Conservation (phyloP, 2,888 invertebrate genomes). For the Hypercompe scribonia region DNA sequence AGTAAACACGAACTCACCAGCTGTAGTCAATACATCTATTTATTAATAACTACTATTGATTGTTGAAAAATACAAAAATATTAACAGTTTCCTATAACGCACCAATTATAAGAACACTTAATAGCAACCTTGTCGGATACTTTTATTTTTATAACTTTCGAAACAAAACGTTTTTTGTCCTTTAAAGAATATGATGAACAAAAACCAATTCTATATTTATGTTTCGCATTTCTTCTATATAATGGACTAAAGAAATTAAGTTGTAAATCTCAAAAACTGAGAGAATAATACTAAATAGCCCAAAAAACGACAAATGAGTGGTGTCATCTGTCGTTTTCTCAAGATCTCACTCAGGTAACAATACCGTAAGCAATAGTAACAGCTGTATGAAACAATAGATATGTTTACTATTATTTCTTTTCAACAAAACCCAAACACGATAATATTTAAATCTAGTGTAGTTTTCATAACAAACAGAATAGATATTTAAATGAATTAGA, state of each 20-base stretch:
- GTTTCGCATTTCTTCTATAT: neutral
- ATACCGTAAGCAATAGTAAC: slow-evolving; percentile 13
- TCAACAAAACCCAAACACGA: slow-evolving; percentile 13
- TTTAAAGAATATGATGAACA: too few relatives aligned
- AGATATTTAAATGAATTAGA: slow-evolving; percentile 11
- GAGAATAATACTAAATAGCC: neutral
- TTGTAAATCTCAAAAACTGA: neutral
- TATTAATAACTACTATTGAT: neutral
- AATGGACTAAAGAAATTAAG: neutral
- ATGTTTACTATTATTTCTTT: slow-evolving; percentile 22
- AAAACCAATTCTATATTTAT: neutral
- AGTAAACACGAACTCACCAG: neutral
- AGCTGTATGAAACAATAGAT: slow-evolving; percentile 35
- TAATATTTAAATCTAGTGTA: neutral
- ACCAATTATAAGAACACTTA: too few relatives aligned
- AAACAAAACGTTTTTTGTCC: too few relatives aligned
- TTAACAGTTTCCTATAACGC: too few relatives aligned
- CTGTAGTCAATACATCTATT: neutral
- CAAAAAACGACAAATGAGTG: slow-evolving; percentile 1
- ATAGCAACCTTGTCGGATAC: too few relatives aligned
- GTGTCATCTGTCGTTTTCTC: too few relatives aligned
- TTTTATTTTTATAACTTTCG: too few relatives aligned
- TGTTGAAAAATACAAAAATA: too few relatives aligned
- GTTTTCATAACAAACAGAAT: slow-evolving; percentile 13
- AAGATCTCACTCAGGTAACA: slow-evolving; percentile 6